These are phyloP conservation scores for Lucilia sericata DNA, from an alignment of 1,140 invertebrate genomes.

Conservation along the genomic window DNA sequence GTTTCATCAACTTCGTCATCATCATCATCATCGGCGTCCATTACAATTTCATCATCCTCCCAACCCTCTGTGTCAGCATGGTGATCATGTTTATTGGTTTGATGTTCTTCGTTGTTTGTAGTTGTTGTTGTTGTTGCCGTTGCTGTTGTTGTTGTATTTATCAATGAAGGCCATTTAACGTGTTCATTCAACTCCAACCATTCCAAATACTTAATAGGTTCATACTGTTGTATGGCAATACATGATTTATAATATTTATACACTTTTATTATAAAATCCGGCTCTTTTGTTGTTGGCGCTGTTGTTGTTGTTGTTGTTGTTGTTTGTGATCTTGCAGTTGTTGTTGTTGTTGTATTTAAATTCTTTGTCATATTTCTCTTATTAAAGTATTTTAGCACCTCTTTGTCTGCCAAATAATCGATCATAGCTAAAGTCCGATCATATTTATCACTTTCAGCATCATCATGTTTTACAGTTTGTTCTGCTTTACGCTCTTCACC, in stretches of 20 bases:
- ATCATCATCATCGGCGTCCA: background rate
- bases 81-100: background rate
- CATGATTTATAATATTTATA: constrained; percentile 30
- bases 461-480: background rate
- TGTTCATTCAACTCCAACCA: constrained; percentile 26
- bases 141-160: background rate
- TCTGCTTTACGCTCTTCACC: background rate
- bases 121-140: background rate
- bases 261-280: constrained; percentile 20
- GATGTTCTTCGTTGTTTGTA: background rate
- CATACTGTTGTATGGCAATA: constrained; percentile 20
- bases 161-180: constrained; percentile 20
- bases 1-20: background rate
- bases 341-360: background rate
- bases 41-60: background rate
- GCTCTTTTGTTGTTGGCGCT: constrained; percentile 4
- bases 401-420: constrained; percentile 19
- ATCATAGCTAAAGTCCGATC: background rate
- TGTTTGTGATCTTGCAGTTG: background rate
- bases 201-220: constrained; percentile 21
- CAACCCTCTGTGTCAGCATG: background rate
- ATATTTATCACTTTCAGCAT: background rate
- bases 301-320: background rate
- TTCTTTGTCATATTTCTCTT: background rate
- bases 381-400: constrained; percentile 1